phyloP scores from a whole-genome alignment of 2,797 vertebrate species.

The Sebastes kiyomatsui region DNA sequence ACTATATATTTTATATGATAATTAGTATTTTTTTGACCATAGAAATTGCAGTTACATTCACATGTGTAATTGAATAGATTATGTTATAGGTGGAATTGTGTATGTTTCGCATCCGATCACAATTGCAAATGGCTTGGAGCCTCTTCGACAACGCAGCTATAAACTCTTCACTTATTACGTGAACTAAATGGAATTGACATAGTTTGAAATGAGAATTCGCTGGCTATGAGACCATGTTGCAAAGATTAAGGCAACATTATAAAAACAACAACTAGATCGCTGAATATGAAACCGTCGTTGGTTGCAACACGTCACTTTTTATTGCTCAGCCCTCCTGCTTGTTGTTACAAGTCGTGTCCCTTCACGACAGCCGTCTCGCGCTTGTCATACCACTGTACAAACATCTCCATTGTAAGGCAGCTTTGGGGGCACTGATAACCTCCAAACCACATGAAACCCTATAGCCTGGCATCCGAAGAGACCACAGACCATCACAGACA shows the following conservation, averaged over 20 bases:
- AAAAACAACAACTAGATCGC: neutral
- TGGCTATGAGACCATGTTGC: neutral
- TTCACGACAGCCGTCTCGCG: conserved; percentile 7
- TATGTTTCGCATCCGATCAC: neutral
- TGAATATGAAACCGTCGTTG: neutral
- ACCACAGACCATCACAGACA: conserved; percentile 62
- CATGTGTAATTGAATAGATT: neutral
- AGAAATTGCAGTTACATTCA: neutral
- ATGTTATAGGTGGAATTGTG: no score
- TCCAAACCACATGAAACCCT: conserved; percentile 74
- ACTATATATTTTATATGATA: neutral
- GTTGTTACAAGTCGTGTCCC: neutral
- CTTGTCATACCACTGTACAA: conserved; percentile 39
- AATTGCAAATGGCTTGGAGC: neutral
- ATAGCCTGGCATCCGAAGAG: conserved; percentile 53
- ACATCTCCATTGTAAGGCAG: conserved; percentile 61
- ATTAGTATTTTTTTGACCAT: neutral
- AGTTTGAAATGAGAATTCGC: neutral
- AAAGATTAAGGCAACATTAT: neutral
- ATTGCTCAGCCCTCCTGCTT: neutral
- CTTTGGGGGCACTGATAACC: conserved; percentile 54
- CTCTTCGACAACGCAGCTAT: neutral
- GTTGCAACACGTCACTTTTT: neutral
- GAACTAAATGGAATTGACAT: neutral
- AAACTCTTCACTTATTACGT: neutral